Base-by-base conservation (phyloP, 1,140 invertebrate genomes). In the Idris sp. region DNA sequence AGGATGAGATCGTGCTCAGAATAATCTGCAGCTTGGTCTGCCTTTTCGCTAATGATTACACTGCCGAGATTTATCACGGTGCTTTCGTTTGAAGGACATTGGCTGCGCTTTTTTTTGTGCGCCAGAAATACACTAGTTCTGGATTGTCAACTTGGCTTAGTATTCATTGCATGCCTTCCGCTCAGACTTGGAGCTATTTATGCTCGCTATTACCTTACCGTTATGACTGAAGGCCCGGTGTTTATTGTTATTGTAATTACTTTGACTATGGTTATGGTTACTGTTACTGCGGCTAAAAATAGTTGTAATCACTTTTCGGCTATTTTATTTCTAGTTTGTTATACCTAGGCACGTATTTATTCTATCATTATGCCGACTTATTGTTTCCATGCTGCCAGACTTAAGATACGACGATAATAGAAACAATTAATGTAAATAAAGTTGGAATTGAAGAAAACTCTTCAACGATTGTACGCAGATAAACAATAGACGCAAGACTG, bases 181-280 rank as follows among this genome's bases (percentile, higher is more conserved):
- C 46, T 40, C 8, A 16, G 41, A 10, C 53, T 53, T 22, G 14
- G 46, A 56, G 38, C 48, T 69, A 41, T 69, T 69, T 69, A 61
- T 61, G 48, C 40, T 44, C 36, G 54, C 46, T 46, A 48, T 69
- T 69, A 59, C 28, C 65, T 31, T 59, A 61, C 65, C 65, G 65
- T 69, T 69, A 69, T 69, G 65, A 69, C 65, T 54, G 43, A 72
- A 49, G 49, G 49, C 67, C 58, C 35, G 43, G 67, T 62, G 67
- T 72, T 72, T 72, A 72, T 62, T 72, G 67, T 62, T 72, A 62
- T 43, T 72, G 67, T 72, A 62, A 72, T 72, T 72, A 72, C 67
- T 62, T 69, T 62, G 56, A 64, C 58, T 56, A 72, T 58, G 68
- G 58, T 72, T 72, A 72, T 58, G 68, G 68, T 72, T 72, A 72